Conservation (phyloP, 1,140 invertebrate genomes). For the Streblospio benedicti region DNA sequence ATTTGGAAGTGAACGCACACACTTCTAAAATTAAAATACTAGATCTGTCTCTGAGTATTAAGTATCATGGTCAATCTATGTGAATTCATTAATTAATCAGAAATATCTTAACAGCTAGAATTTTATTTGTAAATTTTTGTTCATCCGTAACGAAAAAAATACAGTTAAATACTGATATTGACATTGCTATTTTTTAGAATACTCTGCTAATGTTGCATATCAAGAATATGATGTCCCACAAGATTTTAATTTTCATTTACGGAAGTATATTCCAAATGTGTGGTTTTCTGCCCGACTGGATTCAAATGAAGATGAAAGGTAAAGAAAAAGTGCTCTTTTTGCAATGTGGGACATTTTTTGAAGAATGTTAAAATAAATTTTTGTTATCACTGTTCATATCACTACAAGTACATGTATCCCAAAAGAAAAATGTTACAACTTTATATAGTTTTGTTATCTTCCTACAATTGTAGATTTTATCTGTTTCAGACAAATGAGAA, state of each 20-base stretch:
- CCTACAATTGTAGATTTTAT: neutral
- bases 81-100: too few relatives aligned
- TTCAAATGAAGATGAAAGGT: constrained; percentile 11
- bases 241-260: constrained; percentile 31
- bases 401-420: too few relatives aligned
- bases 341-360: too few relatives aligned
- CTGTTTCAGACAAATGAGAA: constrained; percentile 28
- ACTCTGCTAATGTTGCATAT: constrained; percentile 41
- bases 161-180: neutral
- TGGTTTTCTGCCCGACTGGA: constrained; percentile 3
- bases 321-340: too few relatives aligned
- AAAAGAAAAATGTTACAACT: too few relatives aligned
- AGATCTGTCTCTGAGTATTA: too few relatives aligned
- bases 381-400: too few relatives aligned
- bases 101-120: too few relatives aligned
- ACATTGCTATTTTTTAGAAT: constrained; percentile 23
- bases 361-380: too few relatives aligned
- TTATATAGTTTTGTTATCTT: neutral
- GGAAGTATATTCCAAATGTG: constrained; percentile 36
- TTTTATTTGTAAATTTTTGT: too few relatives aligned
- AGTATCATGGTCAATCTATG: too few relatives aligned
- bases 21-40: neutral
- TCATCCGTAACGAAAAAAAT: too few relatives aligned
- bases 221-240: constrained; percentile 37
- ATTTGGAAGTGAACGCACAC: neutral